Base-by-base conservation (phyloP, 2,888 invertebrate genomes). In the Lasioglossum villosulum region DNA sequence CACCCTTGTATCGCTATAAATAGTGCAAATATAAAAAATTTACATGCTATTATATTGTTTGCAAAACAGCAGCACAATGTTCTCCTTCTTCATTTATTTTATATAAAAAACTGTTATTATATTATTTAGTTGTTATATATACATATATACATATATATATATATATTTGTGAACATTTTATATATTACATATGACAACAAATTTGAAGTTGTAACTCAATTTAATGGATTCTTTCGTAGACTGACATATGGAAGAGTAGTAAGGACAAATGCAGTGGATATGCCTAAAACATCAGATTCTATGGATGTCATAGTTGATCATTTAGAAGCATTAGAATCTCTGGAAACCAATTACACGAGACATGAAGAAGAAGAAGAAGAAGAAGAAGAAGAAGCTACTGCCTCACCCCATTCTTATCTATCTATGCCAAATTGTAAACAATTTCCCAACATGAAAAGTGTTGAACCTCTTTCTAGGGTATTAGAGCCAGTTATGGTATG, bases 361-460 rank as follows among this genome's bases (percentile, higher is more conserved):
- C 90, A 90, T 27, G 90, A 59, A 6, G 27, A 75, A 59, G 75
- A 75, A 30, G 74, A 34, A 39, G 92, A 93, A 70, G 94, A 94
- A 81, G 90, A 74, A 30, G 74, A 34, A 42, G 92, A 93, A 70
- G 94, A 94, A 81, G 90, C 92, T 37, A 90, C 93, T 12, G 92
- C 93, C 27, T 94, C 95, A 5, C 95, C 98, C 0, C 97, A 97
- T 73, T 98, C 98, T 0, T 98, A 97, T 93, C 96, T 98, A 8
- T 98, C 98, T 0, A 98, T 98, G 98, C 98, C 98, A 37, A 98
- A 98, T 3, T 97, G 98, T 16, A 97, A 97, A 92, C 97, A 97
- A n/a, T 98, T 98, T 92, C 98, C 98, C 1, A 97, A 97, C 96
- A 97, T 97, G 94, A 96, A 97, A 5, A 96, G 96, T 89, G 96